Base-by-base conservation (phyloP, 2,797 vertebrate genomes). In the Harpagifer antarcticus region DNA sequence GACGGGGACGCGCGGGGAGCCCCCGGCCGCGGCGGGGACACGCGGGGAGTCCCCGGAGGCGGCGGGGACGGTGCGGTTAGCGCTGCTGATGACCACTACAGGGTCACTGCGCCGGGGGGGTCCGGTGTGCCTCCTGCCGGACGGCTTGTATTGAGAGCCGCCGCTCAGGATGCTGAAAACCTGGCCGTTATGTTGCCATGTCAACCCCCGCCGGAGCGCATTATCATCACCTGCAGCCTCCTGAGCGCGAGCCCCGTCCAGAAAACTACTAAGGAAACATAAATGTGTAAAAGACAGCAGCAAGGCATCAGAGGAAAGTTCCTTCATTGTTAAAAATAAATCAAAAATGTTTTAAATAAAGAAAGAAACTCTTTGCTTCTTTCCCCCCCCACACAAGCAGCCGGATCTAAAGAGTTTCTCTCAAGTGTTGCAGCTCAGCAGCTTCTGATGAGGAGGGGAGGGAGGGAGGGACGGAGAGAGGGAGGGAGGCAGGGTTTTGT, bases 131-230 rank as follows among this genome's bases (percentile, higher is more conserved):
- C 93, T 91, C 69, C 94, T 86, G 40, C 83, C 72, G 17, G 94
- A 86, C 5, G 96, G 96, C 80, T 94, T 93, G 90, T 97, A 97
- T 79, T 94, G 91, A 0, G 96, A 79, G 3, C 95, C 96, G n/a
- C 89, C 93, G 90, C 96, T 96, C 63, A 95, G 89, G 70, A 98
- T 92, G 83, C 96, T 95, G 83, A 92, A 97, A 65, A 96, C 94
- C 92, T 96, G 96, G 68, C 97, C 97, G 86, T 97, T 96, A 79
- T 96, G 96, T 90, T 94, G 95, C 97, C 97, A 98, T 79, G 95
- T 95, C 82, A 97, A 93, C 63, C 93, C 89, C 33, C 93, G 94
- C 66, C 91, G 92, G 84, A 94, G 95, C 67, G 88, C 78, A 42
- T 92, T 93, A 0, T 77, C 76, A n/a, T 88, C 78, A 58, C 92